Percentiles rank a stretch among this genome's conserved stretches.
Conservation (phyloP, 2,113 vertebrate genomes). For the Saccopteryx bilineata region DNA sequence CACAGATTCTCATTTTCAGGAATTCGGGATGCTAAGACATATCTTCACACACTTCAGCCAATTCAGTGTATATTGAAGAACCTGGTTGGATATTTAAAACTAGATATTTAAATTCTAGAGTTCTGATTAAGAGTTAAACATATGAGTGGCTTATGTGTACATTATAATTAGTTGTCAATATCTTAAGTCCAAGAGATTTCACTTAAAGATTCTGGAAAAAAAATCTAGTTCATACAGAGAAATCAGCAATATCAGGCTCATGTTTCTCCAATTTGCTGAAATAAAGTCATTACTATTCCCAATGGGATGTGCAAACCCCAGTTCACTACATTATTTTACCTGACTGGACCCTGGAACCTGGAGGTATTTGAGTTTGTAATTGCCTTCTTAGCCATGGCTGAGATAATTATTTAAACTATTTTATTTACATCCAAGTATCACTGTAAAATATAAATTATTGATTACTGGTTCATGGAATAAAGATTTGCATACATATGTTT, state of each 20-base stretch:
- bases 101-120: background rate
- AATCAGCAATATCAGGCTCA: background rate
- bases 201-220: background rate
- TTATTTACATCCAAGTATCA: background rate
- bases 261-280: fast-evolving
- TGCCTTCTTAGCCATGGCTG: background rate
- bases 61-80: background rate
- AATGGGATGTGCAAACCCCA: background rate
- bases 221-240: background rate
- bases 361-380: background rate
- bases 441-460: background rate
- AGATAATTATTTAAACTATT: background rate
- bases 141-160: background rate
- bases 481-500: background rate
- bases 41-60: background rate
- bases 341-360: background rate
- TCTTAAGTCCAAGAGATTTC: background rate
- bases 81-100: background rate
- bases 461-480: background rate
- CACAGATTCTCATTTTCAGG: background rate
- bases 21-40: background rate
- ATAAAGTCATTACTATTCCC: background rate
- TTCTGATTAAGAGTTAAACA: background rate
- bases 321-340: background rate
- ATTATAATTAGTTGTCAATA: background rate